Evolutionary conservation across 2,888 invertebrate species (phyloP).

Genomic region (Epinotia ramella): DNA sequence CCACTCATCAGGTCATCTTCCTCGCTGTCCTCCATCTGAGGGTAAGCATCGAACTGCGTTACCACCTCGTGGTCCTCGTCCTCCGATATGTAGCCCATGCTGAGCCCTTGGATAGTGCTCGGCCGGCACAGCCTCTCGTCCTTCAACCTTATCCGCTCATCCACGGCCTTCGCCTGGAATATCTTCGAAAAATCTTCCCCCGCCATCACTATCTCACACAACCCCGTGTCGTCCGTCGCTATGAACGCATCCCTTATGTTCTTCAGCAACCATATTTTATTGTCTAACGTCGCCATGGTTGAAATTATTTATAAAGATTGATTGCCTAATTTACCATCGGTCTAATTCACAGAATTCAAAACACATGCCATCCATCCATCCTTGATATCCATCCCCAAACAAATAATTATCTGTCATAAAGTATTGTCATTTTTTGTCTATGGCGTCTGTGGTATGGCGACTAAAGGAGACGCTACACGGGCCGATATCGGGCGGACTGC

Average conservation of each 20-base stretch:
- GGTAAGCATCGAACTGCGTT: conserved; percentile 88
- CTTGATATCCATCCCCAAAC: conserved; percentile 25
- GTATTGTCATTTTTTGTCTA: no score
- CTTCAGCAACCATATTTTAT: conserved; percentile 95
- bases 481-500: no score
- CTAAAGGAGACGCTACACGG: no score
- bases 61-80: conserved; percentile 77
- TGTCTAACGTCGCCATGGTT: conserved; percentile 96
- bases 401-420: conserved; percentile 22
- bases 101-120: conserved; percentile 68
- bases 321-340: conserved; percentile 16
- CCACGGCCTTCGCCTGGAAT: conserved; percentile 76
- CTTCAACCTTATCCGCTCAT: conserved; percentile 71
- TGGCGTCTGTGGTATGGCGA: no score
- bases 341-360: conserved; percentile 36
- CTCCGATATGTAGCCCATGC: conserved; percentile 66
- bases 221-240: conserved; percentile 97
- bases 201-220: conserved; percentile 96
- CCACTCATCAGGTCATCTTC: conserved; percentile 88
- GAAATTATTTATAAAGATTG: conserved; percentile 25
- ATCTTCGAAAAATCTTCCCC: conserved; percentile 91
- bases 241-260: conserved; percentile 98
- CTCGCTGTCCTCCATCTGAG: conserved; percentile 91
- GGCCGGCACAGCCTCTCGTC: conserved; percentile 67
- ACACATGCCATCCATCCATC: no score